These are phyloP conservation scores for Puntigrus tetrazona DNA, from an alignment of 2,113 vertebrate genomes.

Conservation along the genomic window DNA sequence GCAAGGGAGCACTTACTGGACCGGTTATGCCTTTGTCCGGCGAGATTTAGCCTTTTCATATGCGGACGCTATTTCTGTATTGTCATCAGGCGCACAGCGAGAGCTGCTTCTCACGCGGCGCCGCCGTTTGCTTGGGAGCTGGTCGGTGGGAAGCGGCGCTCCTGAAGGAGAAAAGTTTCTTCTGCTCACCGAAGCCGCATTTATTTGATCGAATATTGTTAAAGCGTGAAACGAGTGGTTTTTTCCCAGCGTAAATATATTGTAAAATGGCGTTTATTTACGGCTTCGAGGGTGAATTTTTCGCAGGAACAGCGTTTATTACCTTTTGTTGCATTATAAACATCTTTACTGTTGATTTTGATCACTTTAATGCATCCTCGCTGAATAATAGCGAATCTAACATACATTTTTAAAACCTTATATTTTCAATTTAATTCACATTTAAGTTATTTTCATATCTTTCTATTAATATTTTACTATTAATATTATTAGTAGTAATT, in stretches of 20 bases:
- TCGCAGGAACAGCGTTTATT: not conserved
- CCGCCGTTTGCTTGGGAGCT: not conserved
- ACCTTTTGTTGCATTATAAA: not conserved
- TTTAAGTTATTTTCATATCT: no score
- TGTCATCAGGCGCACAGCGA: slow-evolving; percentile 40
- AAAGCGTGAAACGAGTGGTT: not conserved
- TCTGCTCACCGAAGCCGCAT: not conserved
- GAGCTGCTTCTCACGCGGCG: slow-evolving; percentile 39
- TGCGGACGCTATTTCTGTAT: slow-evolving; percentile 46
- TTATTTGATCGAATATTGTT: not conserved
- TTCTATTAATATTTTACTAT: no score
- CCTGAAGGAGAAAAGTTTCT: not conserved
- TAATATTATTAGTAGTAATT: no score
- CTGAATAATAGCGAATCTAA: no score
- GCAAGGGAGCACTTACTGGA: slow-evolving; percentile 42
- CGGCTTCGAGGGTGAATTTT: no score
- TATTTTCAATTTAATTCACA: no score
- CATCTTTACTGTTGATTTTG: not conserved
- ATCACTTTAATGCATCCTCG: not conserved
- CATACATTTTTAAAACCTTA: no score
- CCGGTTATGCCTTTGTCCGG: slow-evolving; percentile 51
- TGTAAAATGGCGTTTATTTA: no score
- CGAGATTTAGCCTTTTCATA: slow-evolving; percentile 51
- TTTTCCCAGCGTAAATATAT: not conserved
- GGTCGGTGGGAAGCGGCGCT: not conserved